Evolutionary conservation across 1,140 invertebrate species (phyloP), one percentile per base, ranked within the genome.

Genomic region (Cyrtorhinus lividipennis): DNA sequence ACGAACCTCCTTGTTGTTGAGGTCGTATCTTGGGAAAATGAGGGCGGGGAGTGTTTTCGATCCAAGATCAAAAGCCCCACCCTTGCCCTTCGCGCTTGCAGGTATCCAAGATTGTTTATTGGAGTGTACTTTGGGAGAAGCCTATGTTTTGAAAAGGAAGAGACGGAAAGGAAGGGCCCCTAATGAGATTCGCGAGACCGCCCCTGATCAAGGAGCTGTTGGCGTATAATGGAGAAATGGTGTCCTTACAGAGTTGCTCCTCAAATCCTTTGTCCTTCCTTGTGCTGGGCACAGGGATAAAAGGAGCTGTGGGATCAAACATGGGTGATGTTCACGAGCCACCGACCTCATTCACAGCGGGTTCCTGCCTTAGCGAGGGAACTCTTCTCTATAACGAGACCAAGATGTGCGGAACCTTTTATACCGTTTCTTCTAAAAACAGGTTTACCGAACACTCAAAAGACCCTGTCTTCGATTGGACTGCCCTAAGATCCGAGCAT

Each of bases 71-170:
- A 38, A 38, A 38, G 30, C 5, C 30, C 30, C 15, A 23, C 18
- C 38, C 38, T 23, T 61, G 30, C 20, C 8, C 38, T 59, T 15
- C 25, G 12, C 24, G n/a, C n/a, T 59, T n/a, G 27, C 59, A 61
- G 27, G 59, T 44, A 44, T 61, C 59, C 18, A 18, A 44, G 45
- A 61, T 45, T 44, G 45, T 61, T 61, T 46, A 27, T 61, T 61
- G 45, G 45, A 27, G 59, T 44, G 45, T 44, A 24, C 45, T 61
- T 45, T 61, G 18, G 45, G 20, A 5, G 12, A 20, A 61, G 59
- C 30, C 27, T 45, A 44, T 1, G 5, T 22, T n/a, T 44, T 1
- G 2, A 2, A 46, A 44, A 61, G 59, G 18, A 44, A 61, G 59
- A 46, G 26, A 44, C 27, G 23, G 38, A 22, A 44, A 61, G 59